phyloP scores from a whole-genome alignment of 2,797 vertebrate genomes.

The Gorsachius magnificus region DNA sequence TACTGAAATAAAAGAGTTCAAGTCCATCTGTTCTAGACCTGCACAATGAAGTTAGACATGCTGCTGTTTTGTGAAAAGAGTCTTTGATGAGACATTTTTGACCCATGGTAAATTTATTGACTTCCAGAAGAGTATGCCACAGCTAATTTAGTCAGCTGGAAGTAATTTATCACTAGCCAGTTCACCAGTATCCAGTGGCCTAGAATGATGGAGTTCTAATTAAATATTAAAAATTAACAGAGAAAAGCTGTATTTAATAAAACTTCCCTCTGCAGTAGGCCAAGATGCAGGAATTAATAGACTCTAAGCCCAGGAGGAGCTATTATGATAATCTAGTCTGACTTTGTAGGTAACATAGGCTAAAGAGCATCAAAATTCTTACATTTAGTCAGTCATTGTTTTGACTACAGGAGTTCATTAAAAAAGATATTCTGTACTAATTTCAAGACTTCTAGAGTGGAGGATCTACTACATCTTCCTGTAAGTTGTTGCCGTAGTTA shows the following conservation, averaged over 20 bases:
- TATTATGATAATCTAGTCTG: not conserved
- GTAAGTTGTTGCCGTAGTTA: not conserved
- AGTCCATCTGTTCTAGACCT: not conserved
- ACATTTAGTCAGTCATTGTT: not conserved
- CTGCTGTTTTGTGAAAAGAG: not conserved
- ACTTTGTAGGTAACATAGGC: not conserved
- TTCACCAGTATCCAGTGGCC: not conserved
- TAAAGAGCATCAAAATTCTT: not conserved
- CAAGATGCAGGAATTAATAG: not conserved
- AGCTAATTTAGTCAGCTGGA: not conserved
- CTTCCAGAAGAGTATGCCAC: not conserved
- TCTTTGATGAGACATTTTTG: not conserved
- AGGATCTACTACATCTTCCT: not conserved
- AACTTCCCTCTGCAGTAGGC: not conserved
- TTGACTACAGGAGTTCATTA: not conserved
- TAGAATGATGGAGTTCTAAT: not conserved
- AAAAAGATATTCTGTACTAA: not conserved
- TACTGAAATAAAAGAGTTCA: not conserved
- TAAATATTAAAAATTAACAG: slow-evolving; percentile 15
- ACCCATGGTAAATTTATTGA: not conserved
- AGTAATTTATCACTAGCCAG: not conserved
- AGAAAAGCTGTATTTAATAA: not conserved
- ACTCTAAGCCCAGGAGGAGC: not conserved
- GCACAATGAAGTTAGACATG: not conserved
- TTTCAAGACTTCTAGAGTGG: not conserved